Evolutionary conservation across 1,140 invertebrate species (phyloP), one percentile per base, ranked within the genome.

Genomic region (Medauroidea extradentata): DNA sequence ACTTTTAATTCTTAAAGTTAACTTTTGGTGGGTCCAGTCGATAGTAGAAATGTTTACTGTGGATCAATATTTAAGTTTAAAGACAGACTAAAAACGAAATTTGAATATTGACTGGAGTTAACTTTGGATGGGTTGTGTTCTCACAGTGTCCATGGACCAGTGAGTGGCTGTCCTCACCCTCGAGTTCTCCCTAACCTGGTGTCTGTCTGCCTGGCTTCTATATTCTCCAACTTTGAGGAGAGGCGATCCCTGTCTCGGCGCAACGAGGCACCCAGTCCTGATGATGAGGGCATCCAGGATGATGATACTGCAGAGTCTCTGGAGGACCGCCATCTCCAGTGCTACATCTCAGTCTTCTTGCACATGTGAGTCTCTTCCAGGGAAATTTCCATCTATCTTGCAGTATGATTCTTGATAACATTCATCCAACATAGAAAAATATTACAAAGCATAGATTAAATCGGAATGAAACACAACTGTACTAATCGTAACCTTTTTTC

Each of bases 141-240:
- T 66, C 65, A 39, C 66, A 89, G 88, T 67, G 85, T 90, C 60
- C 91, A 94, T 72, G 89, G 90, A 9, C 78, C 81, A 4, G 82
- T 82, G 43, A 89, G 85, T 63, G 79, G 81, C 14, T 94, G 91
- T 75, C 91, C 91, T 4, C 90, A 93, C 73, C 90, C 90, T 0
- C 77, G 90, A 46, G 87, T 93, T 7, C 79, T 93, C 11, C 89
- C 89, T 2, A 94, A 94, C 77, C 78, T 93, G 27, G 87, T 91
- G 0, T 86, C 90, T 9, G 86, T 91, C 2, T 91, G 89, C 63
- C 79, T 93, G 3, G 88, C 89, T 16, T 89, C 89, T 8, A 54
- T 68, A 29, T 67, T 68, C 46, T 63, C 63, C 4, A 54, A 59
- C 24, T 65, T 54, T 43, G 58, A 60, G 41, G 41, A 60, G 25